Evolutionary conservation across 2,797 vertebrate species (phyloP).

Genomic region (Takifugu rubripes): DNA sequence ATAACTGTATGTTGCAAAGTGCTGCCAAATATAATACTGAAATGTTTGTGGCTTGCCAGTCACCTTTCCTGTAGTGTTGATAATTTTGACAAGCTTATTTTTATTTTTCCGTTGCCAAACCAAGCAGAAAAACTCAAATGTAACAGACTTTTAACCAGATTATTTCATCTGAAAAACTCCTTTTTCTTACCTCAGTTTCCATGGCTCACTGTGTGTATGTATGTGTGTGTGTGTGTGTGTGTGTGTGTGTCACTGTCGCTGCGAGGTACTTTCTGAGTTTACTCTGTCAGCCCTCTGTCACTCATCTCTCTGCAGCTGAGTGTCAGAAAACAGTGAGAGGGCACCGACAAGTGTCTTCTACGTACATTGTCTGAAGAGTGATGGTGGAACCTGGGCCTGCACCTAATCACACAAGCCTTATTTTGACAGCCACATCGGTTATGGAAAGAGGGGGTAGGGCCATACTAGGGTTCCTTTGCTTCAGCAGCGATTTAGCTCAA

Average conservation of each 20-base stretch:
- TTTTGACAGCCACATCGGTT: conserved; percentile 55
- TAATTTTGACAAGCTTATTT: no score
- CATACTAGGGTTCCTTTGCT: conserved; percentile 35
- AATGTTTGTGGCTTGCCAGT: no score
- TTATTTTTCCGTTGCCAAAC: no score
- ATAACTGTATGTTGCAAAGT: no score
- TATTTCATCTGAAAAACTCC: no score
- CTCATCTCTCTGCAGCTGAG: conserved; percentile 38
- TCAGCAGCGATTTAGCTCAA: conserved; percentile 67
- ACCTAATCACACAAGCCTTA: conserved; percentile 57
- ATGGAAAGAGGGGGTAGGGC: neutral
- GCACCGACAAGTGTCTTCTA: conserved; percentile 67
- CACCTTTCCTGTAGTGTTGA: no score
- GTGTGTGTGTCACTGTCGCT: conserved; percentile 31
- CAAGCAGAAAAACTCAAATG: no score
- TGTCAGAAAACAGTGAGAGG: conserved; percentile 50
- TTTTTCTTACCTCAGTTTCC: conserved; percentile 37
- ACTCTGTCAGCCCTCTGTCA: conserved; percentile 48
- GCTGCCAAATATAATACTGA: no score
- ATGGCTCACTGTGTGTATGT: conserved; percentile 39
- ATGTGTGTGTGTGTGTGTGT: neutral
- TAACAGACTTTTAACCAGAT: no score
- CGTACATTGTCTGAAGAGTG: conserved; percentile 45
- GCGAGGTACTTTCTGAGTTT: conserved; percentile 48
- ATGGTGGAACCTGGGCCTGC: conserved; percentile 52